phyloP scores from a whole-genome alignment of 2,888 invertebrate species.

The Lottia gigantea region DNA sequence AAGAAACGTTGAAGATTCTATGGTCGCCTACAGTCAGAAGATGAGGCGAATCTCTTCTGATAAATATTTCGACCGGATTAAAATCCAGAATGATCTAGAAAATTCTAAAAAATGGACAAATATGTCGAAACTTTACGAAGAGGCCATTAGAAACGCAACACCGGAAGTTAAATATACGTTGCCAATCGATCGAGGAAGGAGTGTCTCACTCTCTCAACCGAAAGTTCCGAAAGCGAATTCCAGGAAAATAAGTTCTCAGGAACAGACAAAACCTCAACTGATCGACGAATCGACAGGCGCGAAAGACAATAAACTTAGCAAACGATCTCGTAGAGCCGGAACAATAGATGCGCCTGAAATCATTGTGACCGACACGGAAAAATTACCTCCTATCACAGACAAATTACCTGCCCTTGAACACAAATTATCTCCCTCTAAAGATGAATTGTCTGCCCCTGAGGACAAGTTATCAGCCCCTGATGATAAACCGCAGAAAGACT shows the following conservation, averaged over 20 bases:
- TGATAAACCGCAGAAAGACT: background rate
- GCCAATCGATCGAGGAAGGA: background rate
- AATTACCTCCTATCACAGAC: background rate
- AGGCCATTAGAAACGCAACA: background rate
- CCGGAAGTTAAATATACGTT: background rate
- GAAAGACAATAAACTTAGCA: background rate
- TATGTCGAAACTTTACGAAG: constrained; percentile 1
- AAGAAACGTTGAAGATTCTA: constrained; percentile 20
- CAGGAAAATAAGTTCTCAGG: background rate
- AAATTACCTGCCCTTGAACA: background rate
- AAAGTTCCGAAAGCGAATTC: background rate
- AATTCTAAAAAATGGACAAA: constrained; percentile 1
- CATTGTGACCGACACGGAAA: background rate
- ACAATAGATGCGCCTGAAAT: background rate
- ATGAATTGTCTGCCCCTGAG: background rate
- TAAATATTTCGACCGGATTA: background rate
- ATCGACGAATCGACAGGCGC: background rate
- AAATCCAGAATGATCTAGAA: background rate
- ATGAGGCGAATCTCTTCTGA: constrained; percentile 22
- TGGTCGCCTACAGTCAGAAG: constrained; percentile 26
- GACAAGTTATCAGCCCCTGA: background rate
- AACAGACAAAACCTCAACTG: background rate
- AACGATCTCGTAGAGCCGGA: background rate
- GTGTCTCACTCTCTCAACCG: background rate
- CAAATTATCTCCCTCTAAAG: background rate